Percentiles rank a stretch among this genome's conserved stretches.
Evolutionary conservation across 1,140 invertebrate genomes (phyloP).

Genomic region (Zaprionus kolodkinae): DNA sequence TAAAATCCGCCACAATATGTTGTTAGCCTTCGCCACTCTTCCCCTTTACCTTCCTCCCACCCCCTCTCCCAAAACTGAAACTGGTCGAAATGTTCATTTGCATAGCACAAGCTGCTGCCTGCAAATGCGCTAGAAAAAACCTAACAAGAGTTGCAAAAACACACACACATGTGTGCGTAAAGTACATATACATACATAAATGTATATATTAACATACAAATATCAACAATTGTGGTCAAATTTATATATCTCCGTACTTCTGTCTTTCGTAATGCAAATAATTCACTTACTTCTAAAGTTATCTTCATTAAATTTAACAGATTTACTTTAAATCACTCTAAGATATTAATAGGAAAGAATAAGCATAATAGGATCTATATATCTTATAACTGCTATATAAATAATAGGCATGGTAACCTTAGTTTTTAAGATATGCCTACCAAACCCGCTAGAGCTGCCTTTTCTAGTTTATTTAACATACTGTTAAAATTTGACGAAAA

Average conservation of each 20-base stretch:
- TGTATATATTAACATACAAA: not conserved
- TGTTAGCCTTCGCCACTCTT: conserved; percentile 30
- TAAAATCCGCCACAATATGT: conserved; percentile 80
- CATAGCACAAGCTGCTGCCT: conserved; percentile 74
- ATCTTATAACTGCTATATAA: too few species aligned
- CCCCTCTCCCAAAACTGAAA: conserved; percentile 50
- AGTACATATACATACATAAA: conserved; percentile 33
- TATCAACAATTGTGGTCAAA: not conserved
- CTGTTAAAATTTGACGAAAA: too few species aligned
- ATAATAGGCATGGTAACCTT: too few species aligned
- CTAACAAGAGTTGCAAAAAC: conserved; percentile 20
- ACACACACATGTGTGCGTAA: not conserved
- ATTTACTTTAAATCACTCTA: too few species aligned
- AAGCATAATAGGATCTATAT: too few species aligned
- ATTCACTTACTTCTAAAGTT: not conserved
- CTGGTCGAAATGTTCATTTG: conserved; percentile 66
- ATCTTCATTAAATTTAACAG: not conserved
- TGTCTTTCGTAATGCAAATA: not conserved
- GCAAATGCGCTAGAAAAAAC: conserved; percentile 33
- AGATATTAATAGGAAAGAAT: too few species aligned
- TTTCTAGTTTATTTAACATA: too few species aligned
- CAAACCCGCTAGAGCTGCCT: too few species aligned
- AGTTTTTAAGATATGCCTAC: too few species aligned
- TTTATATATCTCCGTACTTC: not conserved
- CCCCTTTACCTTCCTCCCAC: not conserved